Percentiles rank a stretch among this genome's conserved stretches.
Evolutionary conservation across 2,888 invertebrate genomes (phyloP).

Genomic region (Caenorhabditis parvicauda): DNA sequence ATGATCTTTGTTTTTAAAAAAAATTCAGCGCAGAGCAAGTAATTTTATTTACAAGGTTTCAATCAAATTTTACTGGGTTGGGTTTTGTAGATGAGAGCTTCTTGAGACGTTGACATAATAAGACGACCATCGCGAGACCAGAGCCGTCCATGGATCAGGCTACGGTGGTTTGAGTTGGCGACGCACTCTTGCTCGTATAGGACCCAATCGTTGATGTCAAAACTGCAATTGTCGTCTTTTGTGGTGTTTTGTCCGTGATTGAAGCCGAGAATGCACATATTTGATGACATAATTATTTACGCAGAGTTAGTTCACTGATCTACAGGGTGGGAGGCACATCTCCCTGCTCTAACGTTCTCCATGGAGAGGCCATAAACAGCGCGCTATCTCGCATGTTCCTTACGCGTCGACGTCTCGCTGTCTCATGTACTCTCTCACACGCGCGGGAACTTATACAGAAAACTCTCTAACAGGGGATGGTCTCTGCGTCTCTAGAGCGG

Average conservation of each 20-base stretch:
- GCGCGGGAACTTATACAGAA: too few relatives aligned
- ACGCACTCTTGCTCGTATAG: conserved; percentile 52
- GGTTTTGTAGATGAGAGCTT: conserved; percentile 41
- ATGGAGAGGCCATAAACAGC: too few relatives aligned
- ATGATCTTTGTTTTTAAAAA: too few relatives aligned
- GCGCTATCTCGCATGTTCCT: neutral
- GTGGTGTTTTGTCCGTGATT: neutral
- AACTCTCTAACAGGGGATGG: too few relatives aligned
- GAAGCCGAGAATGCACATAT: neutral
- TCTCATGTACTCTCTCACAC: too few relatives aligned
- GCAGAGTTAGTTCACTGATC: too few relatives aligned
- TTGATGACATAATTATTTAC: neutral
- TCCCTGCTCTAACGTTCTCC: too few relatives aligned
- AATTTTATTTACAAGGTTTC: too few relatives aligned
- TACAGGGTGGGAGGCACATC: too few relatives aligned
- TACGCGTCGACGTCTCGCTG: neutral
- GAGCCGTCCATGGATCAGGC: conserved; percentile 42
- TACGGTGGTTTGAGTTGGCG: conserved; percentile 41
- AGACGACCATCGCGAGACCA: conserved; percentile 38
- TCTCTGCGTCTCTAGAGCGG: too few relatives aligned
- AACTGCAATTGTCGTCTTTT: conserved; percentile 17
- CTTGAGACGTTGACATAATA: conserved; percentile 41
- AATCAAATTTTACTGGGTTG: conserved; percentile 26
- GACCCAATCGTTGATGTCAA: conserved; percentile 53
- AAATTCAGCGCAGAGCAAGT: too few relatives aligned